Evolutionary conservation across 2,113 vertebrate genomes (phyloP), one percentile per base, ranked within the genome.

Genomic region (Leptodactylus fuscus): DNA sequence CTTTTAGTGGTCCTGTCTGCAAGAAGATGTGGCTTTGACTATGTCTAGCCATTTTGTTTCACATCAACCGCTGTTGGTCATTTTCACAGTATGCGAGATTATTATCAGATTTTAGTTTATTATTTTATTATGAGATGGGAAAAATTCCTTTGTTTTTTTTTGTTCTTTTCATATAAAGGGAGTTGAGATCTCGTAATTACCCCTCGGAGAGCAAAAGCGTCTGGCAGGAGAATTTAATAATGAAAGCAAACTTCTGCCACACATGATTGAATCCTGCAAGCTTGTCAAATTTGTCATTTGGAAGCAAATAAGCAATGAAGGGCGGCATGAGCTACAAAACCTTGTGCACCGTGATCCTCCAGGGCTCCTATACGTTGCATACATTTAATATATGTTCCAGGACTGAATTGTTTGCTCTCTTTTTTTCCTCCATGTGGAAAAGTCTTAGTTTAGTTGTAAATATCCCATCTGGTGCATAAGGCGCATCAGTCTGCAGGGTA

Each of bases 171-270:
- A 20, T 74, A 32, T n/a, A 44, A 15, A 41, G 49, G 34, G 51
- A 41, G 51, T 32, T 60, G 15, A 29, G 38, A 60, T 49, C 27
- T 1, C 12, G 36, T 49, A 65, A 76, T 65, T 76, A 76, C 38
- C 38, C 71, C 71, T 76, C 20, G 27, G 74, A 53, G 74, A 85
- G 58, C 41, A 69, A 24, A 83, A 76, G 71, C 22, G 41, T 34
- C 36, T 55, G 8, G 29, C 32, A 46, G 20, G 24, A 34, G 53
- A 48, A 60, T 84, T 34, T 49, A 65, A 76, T 78, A 67, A 85
- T 22, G 27, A 46, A 32, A 69, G 60, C 60, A 78, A 77, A 78
- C 36, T 83, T 34, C 71, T 83, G 53, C 32, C 51, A 32, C 69
- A 18, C 34, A 34, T n/a, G 69, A 83, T 48, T 84, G 12, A 74